These are phyloP conservation scores for Sinocyclocheilus rhinocerous DNA, from an alignment of 2,113 vertebrate species.

Conservation along the genomic window DNA sequence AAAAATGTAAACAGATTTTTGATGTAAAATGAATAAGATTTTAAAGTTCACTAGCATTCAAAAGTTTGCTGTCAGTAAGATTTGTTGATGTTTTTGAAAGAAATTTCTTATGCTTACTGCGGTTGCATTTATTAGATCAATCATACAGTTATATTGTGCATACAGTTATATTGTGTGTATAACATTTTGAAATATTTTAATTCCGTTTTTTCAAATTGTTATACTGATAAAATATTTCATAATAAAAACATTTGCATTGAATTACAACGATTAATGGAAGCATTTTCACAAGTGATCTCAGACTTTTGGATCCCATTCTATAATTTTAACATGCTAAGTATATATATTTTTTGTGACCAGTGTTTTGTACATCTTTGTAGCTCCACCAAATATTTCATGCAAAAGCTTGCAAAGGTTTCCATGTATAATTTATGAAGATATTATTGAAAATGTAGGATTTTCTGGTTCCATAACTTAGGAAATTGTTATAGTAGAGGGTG, in stretches of 20 bases:
- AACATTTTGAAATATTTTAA: too few species aligned
- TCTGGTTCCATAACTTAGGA: conserved; percentile 41
- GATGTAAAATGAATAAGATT: neutral
- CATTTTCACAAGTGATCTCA: neutral
- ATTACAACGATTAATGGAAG: neutral
- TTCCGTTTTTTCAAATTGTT: neutral
- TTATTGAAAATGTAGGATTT: conserved; percentile 42
- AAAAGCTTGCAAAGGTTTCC: conserved; percentile 19
- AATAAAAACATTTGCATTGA: neutral
- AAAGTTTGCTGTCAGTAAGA: neutral
- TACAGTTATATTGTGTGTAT: neutral
- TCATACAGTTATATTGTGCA: neutral
- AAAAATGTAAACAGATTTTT: neutral
- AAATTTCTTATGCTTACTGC: neutral
- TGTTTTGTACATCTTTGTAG: neutral
- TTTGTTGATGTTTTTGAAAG: neutral
- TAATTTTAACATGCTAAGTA: neutral
- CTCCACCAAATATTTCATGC: neutral
- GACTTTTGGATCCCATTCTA: neutral
- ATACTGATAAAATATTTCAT: neutral
- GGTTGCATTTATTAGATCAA: neutral
- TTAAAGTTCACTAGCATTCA: neutral
- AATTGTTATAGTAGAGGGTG: conserved; percentile 37
- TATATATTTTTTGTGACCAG: neutral
- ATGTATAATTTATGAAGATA: conserved; percentile 43